Base-by-base conservation (phyloP, 1,140 invertebrate species). In the Bombus vancouverensis region DNA sequence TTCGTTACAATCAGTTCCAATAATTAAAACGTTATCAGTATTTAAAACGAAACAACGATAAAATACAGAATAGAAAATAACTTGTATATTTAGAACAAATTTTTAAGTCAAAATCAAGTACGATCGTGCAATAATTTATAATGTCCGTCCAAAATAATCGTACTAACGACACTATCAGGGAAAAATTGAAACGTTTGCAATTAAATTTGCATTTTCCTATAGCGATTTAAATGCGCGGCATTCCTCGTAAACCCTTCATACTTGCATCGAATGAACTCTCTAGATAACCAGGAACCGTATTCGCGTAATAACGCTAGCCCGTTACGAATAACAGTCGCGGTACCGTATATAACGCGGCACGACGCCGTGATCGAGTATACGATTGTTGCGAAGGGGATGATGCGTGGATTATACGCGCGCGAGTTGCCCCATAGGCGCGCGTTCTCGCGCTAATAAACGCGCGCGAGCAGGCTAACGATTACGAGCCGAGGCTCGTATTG, bases 311-410 rank as follows among this genome's bases (percentile, higher is more conserved):
- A 65, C 44, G 42, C 1, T 32, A 22, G 18, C 32, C 18, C 53
- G 74, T 80, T 71, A 59, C 66, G 68, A 62, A 79, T 80, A 84
- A 84, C 83, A 84, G 76, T 66, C 77, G 66, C 25, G 37, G 25
- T 13, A 22, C 34, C 22, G 57, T 37, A 65, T 32, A 78, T n/a
- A 78, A 78, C 75, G 59, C 28, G 53, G 4, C 25, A 37, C 25
- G 57, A 70, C 62, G 66, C 10, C 37, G 39, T 85, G 68, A 78
- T 78, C 68, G 83, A 84, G 53, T 85, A 85, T 80, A 84, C 76
- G 62, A 80, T 22, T 42, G 34, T 15, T 34, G 28, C 75, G 37
- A 66, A 18, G 34, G 75, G 75, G 62, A 78, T 78, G 75, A 78
- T 22, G 76, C 76, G 83, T 57, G 83, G 65, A 84, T 84, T 79